Percentiles rank a stretch among this genome's conserved stretches.
Conservation (phyloP, 2,113 vertebrate genomes). For the Lipotes vexillifer region DNA sequence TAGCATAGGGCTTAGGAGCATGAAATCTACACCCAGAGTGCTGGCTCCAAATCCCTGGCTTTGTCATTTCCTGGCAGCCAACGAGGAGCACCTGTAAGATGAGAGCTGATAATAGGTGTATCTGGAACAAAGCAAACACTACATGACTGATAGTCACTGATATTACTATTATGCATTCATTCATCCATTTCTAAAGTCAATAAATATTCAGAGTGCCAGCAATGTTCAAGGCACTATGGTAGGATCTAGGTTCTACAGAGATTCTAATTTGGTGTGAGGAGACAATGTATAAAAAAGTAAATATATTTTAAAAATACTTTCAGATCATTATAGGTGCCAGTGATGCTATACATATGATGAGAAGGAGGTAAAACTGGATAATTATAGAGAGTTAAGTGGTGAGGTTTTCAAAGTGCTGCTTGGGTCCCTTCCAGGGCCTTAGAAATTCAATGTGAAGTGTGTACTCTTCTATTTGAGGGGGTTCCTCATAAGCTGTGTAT, state of each 20-base stretch:
- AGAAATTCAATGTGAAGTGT: not conserved
- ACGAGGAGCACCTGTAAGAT: not conserved
- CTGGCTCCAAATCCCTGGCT: not conserved
- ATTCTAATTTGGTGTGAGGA: not conserved
- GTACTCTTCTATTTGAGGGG: not conserved
- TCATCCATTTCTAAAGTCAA: not conserved
- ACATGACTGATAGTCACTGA: not conserved
- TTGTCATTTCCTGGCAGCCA: not conserved
- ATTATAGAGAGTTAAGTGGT: not conserved
- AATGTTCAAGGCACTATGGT: not conserved
- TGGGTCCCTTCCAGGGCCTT: not conserved
- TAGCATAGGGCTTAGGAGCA: rapidly evolving
- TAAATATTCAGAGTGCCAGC: not conserved
- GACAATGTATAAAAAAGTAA: not conserved
- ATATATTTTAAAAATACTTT: not conserved
- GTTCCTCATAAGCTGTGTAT: not conserved
- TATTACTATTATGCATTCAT: not conserved
- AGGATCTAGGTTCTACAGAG: not conserved
- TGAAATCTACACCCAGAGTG: not conserved
- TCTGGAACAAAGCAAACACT: not conserved
- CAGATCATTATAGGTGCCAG: not conserved
- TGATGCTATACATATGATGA: not conserved
- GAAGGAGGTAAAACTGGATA: not conserved
- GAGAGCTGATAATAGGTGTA: too few species aligned
- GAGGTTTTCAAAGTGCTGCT: not conserved